Conservation (phyloP, 2,797 vertebrate species). For the Clamator glandarius region DNA sequence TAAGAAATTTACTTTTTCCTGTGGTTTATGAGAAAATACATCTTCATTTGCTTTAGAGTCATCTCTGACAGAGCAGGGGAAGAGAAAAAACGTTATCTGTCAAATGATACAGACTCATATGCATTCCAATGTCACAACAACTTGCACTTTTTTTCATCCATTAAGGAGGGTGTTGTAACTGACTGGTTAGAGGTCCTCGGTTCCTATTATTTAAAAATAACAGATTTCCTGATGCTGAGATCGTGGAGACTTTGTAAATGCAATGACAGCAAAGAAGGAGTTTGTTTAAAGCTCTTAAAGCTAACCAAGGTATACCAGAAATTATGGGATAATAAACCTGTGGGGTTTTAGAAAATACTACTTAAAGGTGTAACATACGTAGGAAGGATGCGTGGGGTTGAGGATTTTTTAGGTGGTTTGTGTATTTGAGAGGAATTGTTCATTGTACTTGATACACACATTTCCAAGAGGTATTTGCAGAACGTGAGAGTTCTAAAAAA, state of each 20-base stretch:
- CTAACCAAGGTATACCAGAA: not conserved
- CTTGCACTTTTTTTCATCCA: slow-evolving; percentile 26
- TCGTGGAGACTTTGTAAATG: not conserved
- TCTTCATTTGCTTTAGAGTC: slow-evolving; percentile 15
- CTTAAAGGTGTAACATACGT: not conserved
- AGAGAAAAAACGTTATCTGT: not conserved
- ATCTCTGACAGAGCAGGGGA: not conserved
- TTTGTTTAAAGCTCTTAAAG: slow-evolving; percentile 6
- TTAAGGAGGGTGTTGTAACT: slow-evolving; percentile 43
- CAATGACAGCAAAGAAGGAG: not conserved
- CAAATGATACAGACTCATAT: slow-evolving; percentile 14
- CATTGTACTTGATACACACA: not conserved
- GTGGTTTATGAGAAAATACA: not conserved
- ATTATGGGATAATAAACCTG: not conserved
- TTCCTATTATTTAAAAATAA: slow-evolving; percentile 20
- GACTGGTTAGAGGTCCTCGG: not conserved
- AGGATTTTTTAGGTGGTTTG: not conserved
- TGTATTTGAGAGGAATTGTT: not conserved
- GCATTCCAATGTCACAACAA: slow-evolving; percentile 1
- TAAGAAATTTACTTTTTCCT: not conserved
- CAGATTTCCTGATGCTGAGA: not conserved
- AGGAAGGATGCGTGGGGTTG: not conserved
- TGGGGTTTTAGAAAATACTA: not conserved
- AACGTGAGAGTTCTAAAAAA: not conserved
- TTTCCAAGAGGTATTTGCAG: not conserved